Evolutionary conservation across 1,140 invertebrate species (phyloP), one percentile per base, ranked within the genome.

Genomic region (Thaumetopoea pityocampa): DNA sequence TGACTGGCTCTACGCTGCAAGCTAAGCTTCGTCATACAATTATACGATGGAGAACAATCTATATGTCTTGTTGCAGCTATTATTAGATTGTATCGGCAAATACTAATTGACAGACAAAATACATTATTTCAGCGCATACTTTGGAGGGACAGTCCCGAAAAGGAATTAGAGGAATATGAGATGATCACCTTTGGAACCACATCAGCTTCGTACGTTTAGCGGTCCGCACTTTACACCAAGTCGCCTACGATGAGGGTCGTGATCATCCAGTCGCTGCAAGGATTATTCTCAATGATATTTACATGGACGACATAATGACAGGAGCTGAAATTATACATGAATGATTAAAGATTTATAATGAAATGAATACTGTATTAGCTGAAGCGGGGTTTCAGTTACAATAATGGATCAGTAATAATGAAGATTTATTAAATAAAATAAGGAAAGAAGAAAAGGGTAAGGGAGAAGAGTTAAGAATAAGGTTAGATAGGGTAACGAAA

Each of bases 1-100:
- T 67, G 6, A 37, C 52, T 4, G 76, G 74, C 15, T 70, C 79
- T 1, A 62, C 60, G 14, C 28, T 85, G 0, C 71, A 76, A 22
- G 46, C 59, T 6, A 67, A 83, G 18, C 30, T 85, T 3, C 42
- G 64, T 11, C 41, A 55, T 11, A 56, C 73, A 28, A 8, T 85
- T 7, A 18, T 78, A 0, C 37, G 70, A 4, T 84, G 79, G 49
- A 35, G 76, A 41, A 28, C 51, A 71, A 52, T 18, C 10, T 10
- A 51, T 63, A 14, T 68, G 67, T n/a, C 8, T 85, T 16, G 41
- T 54, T 1, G 61, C 58, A 4, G 74, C 80, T 36, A 65, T 81
- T 3, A 51, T 55, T 11, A 81, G 73, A 45, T 80, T 83, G 67
- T 79, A 69, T 46, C 40, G 61, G 4, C 61, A 71, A 35, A 20